A percentile compares a stretch with the other conserved stretches of the same genome.
Conservation (phyloP, 2,797 vertebrate species). For the Pogonophryne albipinna region DNA sequence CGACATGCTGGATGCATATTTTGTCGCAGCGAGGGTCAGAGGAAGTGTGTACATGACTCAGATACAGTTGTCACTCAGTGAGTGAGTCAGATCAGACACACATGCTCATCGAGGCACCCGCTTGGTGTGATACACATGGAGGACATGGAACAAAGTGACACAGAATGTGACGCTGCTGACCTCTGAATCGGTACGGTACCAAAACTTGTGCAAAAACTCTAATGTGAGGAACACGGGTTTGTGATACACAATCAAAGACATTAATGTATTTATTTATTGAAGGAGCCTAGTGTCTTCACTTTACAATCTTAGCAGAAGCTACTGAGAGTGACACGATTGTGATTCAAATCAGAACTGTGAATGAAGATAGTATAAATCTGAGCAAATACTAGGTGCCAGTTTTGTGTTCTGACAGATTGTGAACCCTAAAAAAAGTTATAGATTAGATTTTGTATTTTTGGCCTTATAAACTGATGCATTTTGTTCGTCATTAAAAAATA, state of each 20-base stretch:
- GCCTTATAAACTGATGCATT: neutral
- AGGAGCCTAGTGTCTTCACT: too few relatives aligned
- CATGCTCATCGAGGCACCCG: neutral
- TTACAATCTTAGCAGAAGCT: too few relatives aligned
- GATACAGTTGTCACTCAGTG: conserved; percentile 38
- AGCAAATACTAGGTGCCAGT: neutral
- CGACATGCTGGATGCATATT: conserved; percentile 62
- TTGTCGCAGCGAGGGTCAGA: conserved; percentile 54
- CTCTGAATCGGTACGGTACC: neutral
- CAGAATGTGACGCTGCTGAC: conserved; percentile 5
- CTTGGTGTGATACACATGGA: conserved; percentile 12
- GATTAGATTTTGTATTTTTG: neutral
- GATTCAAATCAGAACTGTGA: too few relatives aligned
- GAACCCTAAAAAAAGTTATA: neutral
- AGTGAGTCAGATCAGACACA: conserved; percentile 33
- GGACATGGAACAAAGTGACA: neutral
- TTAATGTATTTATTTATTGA: too few relatives aligned
- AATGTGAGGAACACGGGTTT: neutral
- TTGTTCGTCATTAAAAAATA: neutral
- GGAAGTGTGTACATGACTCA: conserved; percentile 54
- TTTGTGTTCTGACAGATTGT: neutral
- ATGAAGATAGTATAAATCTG: neutral
- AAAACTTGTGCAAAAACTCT: neutral
- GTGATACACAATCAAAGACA: too few relatives aligned
- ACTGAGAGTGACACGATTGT: too few relatives aligned